These are phyloP conservation scores for Boloria selene DNA, from an alignment of 2,888 invertebrate genomes.

Conservation along the genomic window DNA sequence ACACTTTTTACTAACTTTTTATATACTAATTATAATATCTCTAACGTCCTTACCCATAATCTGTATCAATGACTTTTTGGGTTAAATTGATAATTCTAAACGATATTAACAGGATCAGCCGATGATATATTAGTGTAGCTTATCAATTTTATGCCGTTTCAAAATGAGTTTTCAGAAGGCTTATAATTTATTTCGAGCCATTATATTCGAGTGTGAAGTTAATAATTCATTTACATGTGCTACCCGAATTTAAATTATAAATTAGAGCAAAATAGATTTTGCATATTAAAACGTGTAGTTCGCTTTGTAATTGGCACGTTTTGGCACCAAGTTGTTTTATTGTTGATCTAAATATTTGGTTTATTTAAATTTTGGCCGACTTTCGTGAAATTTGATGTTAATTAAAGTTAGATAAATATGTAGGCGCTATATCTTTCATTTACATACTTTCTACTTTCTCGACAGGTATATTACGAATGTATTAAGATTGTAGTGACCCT, in stretches of 20 bases:
- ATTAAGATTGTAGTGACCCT: no score
- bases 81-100: no score
- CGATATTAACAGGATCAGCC: background rate
- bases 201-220: constrained; percentile 18
- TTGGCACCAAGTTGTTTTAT: background rate
- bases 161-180: constrained; percentile 7
- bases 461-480: no score
- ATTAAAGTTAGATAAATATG: no score
- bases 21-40: no score
- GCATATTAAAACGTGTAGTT: constrained; percentile 6
- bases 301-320: background rate
- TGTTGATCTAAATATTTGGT: background rate
- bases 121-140: background rate
- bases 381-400: background rate
- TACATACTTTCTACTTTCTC: no score
- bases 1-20: no score
- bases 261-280: constrained; percentile 16
- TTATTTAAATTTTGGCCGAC: background rate
- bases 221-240: constrained; percentile 23
- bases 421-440: no score
- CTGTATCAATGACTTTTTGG: no score
- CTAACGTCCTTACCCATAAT: no score
- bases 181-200: constrained; percentile 17
- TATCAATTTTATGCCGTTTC: constrained; percentile 1
- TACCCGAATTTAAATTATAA: constrained; percentile 21